Conservation (phyloP, 2,888 invertebrate species). For the Dryobota labecula region DNA sequence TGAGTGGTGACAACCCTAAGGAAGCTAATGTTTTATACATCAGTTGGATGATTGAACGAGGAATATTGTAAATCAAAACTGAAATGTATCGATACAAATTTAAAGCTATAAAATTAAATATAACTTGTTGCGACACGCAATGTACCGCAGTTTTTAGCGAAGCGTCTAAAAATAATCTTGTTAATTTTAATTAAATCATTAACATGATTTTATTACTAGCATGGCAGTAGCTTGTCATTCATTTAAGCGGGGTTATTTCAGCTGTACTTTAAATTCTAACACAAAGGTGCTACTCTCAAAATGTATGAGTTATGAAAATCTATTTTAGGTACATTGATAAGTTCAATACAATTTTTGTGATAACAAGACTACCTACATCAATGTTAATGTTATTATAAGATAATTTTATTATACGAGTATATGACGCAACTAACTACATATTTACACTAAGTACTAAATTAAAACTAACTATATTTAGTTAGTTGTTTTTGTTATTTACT, state of each 20-base stretch:
- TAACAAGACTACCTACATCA: not conserved
- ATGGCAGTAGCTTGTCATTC: not conserved
- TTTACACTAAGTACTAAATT: too few species aligned
- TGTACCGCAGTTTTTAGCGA: constrained; percentile 4
- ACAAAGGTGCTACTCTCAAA: not conserved
- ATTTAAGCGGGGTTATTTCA: not conserved
- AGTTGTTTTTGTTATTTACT: too few species aligned
- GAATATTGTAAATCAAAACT: constrained; percentile 61
- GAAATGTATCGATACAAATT: constrained; percentile 32
- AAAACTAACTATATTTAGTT: too few species aligned
- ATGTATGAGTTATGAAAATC: not conserved
- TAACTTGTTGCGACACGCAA: constrained; percentile 9
- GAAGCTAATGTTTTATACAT: constrained; percentile 76
- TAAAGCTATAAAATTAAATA: constrained; percentile 7
- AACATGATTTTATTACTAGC: not conserved
- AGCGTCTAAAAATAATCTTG: not conserved
- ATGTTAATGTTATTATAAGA: too few species aligned
- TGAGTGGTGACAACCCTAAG: constrained; percentile 67
- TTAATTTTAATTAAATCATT: not conserved
- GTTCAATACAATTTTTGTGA: not conserved
- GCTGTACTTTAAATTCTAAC: not conserved
- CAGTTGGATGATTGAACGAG: constrained; percentile 69
- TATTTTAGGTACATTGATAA: not conserved
- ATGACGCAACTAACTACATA: too few species aligned
- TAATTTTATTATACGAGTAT: too few species aligned